phyloP scores from a whole-genome alignment of 2,797 vertebrate genomes.

The Arnoldichthys spilopterus region DNA sequence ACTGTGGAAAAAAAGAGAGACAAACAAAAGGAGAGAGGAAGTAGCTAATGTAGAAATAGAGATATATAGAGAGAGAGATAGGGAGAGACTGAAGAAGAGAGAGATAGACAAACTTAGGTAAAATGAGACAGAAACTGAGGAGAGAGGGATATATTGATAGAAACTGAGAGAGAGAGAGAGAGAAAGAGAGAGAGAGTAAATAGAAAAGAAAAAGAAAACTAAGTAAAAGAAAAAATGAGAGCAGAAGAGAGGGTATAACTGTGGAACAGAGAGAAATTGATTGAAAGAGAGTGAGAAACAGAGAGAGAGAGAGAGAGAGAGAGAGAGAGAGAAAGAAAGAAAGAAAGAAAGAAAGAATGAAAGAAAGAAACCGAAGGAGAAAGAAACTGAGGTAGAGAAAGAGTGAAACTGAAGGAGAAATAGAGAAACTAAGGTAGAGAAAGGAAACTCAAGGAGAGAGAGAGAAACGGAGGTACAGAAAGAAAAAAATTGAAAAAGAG shows the following conservation, averaged over 20 bases:
- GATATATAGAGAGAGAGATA: not conserved
- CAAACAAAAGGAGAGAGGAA: not conserved
- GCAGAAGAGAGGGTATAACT: no score
- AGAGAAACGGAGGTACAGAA: no score
- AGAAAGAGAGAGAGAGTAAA: not conserved
- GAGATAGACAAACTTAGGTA: not conserved
- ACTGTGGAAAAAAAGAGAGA: not conserved
- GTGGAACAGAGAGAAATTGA: no score
- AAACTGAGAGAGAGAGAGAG: not conserved
- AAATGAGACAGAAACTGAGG: not conserved
- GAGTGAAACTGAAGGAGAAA: not conserved
- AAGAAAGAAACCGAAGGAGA: not conserved
- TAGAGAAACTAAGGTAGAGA: no score
- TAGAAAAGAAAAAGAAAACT: no score
- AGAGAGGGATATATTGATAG: not conserved
- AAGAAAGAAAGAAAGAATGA: conserved; percentile 3
- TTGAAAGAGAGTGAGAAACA: no score
- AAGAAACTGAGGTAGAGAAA: not conserved
- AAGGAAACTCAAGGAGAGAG: not conserved
- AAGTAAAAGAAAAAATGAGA: no score
- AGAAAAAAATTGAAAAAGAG: not conserved
- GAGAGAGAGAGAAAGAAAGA: conserved; percentile 13
- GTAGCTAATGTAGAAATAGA: no score
- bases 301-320: conserved; percentile 22
- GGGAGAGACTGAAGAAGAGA: not conserved